Conservation (phyloP, 2,888 invertebrate genomes). For the Andrena marginata region DNA sequence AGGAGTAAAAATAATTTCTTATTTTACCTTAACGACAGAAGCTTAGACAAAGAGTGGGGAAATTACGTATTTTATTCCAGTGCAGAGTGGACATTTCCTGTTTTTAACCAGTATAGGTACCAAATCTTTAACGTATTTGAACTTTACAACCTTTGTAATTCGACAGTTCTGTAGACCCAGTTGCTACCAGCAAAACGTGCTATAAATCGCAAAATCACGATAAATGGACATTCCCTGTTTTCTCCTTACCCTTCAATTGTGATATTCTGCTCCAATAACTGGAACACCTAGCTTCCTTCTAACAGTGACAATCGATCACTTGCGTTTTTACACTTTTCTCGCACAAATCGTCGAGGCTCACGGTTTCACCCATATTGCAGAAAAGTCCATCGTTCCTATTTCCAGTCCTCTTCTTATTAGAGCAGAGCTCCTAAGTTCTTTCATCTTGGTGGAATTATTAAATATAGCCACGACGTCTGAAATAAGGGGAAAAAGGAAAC, state of each 20-base stretch:
- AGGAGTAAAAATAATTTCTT: too few relatives aligned
- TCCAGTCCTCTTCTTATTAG: not conserved
- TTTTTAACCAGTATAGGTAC: too few relatives aligned
- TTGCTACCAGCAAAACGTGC: too few relatives aligned
- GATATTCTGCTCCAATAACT: slow-evolving; percentile 10
- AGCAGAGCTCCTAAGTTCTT: not conserved
- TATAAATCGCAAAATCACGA: too few relatives aligned
- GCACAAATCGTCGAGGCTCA: not conserved
- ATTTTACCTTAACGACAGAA: too few relatives aligned
- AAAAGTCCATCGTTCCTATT: slow-evolving; percentile 2
- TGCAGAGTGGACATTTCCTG: too few relatives aligned
- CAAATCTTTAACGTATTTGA: too few relatives aligned
- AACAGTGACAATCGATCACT: not conserved
- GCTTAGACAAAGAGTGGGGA: too few relatives aligned
- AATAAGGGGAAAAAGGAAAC: not conserved
- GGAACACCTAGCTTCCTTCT: not conserved
- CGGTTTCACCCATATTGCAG: not conserved
- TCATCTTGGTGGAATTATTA: slow-evolving; percentile 15
- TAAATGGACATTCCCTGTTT: too few relatives aligned
- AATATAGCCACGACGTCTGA: slow-evolving; percentile 2
- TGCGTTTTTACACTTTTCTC: not conserved
- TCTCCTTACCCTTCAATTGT: not conserved
- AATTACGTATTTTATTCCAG: too few relatives aligned
- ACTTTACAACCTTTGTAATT: too few relatives aligned
- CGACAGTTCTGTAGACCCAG: too few relatives aligned